phyloP scores from a whole-genome alignment of 1,140 invertebrate genomes.

The Sarcophaga bullata region DNA sequence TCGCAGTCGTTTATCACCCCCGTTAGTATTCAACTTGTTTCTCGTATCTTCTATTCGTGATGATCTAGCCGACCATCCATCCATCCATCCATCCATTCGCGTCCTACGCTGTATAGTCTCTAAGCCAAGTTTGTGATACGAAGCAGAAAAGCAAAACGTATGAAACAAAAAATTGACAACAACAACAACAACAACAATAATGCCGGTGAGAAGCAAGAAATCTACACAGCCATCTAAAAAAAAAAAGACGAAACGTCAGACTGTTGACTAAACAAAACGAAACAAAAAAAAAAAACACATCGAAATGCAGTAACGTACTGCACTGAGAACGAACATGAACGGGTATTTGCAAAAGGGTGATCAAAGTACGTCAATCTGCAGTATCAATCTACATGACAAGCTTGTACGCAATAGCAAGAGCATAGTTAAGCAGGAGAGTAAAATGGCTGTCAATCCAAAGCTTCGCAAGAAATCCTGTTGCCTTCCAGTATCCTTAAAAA shows the following conservation, averaged over 20 bases:
- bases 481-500: too few species aligned
- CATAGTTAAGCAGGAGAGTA: too few species aligned
- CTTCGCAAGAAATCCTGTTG: too few species aligned
- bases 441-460: too few species aligned
- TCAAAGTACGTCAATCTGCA: too few species aligned
- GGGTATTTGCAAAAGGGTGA: too few species aligned
- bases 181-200: background rate
- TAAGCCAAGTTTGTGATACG: conserved; percentile 23
- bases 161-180: background rate
- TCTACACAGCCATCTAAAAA: conserved; percentile 10
- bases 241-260: background rate
- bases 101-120: background rate
- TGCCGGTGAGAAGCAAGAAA: background rate
- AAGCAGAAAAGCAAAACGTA: background rate
- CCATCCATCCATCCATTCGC: conserved; percentile 24
- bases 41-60: background rate
- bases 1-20: too few species aligned
- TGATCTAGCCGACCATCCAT: conserved; percentile 30
- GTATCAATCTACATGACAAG: too few species aligned
- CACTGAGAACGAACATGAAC: background rate
- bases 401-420: too few species aligned
- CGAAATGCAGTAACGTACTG: background rate
- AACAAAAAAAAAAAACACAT: background rate
- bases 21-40: background rate
- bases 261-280: background rate